phyloP scores from a whole-genome alignment of 2,797 vertebrate species.

The Chiroxiphia lanceolata region DNA sequence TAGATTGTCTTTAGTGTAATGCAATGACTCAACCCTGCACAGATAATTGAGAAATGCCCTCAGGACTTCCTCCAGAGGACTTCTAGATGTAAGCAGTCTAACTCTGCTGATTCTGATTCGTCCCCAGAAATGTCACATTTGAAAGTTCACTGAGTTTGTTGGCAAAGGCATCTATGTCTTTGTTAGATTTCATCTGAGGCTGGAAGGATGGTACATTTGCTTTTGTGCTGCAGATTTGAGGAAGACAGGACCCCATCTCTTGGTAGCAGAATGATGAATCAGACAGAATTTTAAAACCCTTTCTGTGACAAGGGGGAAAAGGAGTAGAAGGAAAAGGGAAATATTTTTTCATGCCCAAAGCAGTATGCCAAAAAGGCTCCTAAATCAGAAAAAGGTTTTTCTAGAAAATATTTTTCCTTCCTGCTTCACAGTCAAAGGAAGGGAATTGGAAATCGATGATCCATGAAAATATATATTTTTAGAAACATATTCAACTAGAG shows the following conservation, averaged over 20 bases:
- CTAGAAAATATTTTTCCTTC: neutral
- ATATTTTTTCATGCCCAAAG: neutral
- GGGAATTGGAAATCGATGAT: neutral
- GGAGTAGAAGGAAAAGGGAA: neutral
- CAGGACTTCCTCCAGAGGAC: neutral
- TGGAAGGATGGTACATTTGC: neutral
- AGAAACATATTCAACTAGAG: neutral
- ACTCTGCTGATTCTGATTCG: neutral
- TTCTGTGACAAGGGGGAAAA: neutral
- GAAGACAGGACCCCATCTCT: neutral
- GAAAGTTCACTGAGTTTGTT: conserved; percentile 28
- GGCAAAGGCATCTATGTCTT: neutral
- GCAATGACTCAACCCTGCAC: neutral
- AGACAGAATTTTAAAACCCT: neutral
- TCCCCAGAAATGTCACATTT: conserved; percentile 24
- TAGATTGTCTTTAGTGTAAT: neutral
- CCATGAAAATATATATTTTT: conserved; percentile 8
- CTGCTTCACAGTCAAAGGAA: neutral
- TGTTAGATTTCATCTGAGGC: neutral
- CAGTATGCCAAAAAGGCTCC: neutral
- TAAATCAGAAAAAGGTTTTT: neutral
- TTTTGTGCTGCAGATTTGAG: neutral
- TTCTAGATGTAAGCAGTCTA: neutral
- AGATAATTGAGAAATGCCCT: neutral
- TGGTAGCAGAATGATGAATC: neutral